Conservation (phyloP, 2,888 invertebrate species). For the Carcina quercana region DNA sequence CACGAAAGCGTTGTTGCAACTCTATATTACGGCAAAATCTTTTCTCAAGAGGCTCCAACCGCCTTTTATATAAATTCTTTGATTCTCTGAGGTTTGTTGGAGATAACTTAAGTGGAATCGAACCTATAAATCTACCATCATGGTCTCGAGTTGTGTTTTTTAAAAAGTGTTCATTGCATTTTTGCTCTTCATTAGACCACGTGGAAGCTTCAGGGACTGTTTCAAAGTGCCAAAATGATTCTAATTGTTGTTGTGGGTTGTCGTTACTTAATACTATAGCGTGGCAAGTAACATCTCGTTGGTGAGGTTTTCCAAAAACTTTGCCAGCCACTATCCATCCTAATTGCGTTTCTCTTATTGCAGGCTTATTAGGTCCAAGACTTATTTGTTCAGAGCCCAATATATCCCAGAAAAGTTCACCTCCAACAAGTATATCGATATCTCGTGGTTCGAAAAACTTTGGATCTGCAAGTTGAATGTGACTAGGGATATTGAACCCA, state of each 20-base stretch:
- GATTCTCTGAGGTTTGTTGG: slow-evolving; percentile 14
- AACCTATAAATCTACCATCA: slow-evolving; percentile 14
- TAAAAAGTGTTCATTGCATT: slow-evolving; percentile 11
- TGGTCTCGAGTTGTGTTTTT: slow-evolving; percentile 8
- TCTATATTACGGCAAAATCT: not conserved
- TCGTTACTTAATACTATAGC: too few relatives aligned
- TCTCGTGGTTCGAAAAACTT: slow-evolving; percentile 6
- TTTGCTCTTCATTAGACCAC: slow-evolving; percentile 6
- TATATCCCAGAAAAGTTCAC: slow-evolving; percentile 10
- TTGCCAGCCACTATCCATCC: not conserved
- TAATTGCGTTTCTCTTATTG: not conserved
- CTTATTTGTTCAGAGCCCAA: slow-evolving; percentile 1
- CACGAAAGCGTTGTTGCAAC: not conserved
- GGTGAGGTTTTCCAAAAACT: not conserved
- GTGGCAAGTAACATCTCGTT: not conserved
- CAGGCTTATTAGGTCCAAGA: slow-evolving; percentile 8
- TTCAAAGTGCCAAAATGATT: slow-evolving; percentile 8
- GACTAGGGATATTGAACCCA: slow-evolving; percentile 3
- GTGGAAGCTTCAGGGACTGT: not conserved
- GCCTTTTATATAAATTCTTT: slow-evolving; percentile 1
- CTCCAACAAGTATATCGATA: slow-evolving; percentile 10
- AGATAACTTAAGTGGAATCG: slow-evolving; percentile 10
- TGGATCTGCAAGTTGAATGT: slow-evolving; percentile 9
- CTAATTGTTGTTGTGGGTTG: too few relatives aligned
- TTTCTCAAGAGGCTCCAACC: slow-evolving; percentile 7